These are phyloP conservation scores for Grus americana DNA, from an alignment of 2,113 vertebrate species.

Conservation along the genomic window DNA sequence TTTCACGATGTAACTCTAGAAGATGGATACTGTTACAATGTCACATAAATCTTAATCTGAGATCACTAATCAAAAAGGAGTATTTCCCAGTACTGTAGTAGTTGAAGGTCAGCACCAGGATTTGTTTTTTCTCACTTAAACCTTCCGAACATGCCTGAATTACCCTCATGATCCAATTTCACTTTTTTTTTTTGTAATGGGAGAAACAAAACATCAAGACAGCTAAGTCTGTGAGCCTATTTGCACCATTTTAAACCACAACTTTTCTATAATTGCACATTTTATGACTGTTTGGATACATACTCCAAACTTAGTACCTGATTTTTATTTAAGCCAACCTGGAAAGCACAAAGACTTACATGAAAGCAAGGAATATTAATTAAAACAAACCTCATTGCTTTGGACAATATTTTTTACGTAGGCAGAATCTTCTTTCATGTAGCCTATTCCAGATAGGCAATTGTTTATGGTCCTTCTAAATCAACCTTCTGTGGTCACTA, in stretches of 20 bases:
- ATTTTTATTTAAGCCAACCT: not conserved
- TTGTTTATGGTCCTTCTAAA: fast-evolving
- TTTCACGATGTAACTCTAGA: fast-evolving
- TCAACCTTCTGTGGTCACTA: not conserved
- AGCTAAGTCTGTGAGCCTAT: not conserved
- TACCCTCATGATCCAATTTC: not conserved
- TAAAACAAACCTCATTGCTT: not conserved
- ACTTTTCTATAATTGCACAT: not conserved
- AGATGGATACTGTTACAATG: not conserved
- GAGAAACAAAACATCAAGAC: not conserved
- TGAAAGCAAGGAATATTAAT: not conserved
- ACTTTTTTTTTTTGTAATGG: not conserved
- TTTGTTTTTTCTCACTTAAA: fast-evolving
- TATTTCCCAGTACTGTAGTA: not conserved
- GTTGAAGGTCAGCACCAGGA: not conserved
- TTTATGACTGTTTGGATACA: not conserved
- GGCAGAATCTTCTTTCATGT: not conserved
- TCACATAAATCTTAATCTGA: not conserved
- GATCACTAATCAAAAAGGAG: not conserved
- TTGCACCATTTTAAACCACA: not conserved
- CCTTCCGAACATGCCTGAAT: not conserved
- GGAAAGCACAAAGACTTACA: not conserved
- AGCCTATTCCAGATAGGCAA: not conserved
- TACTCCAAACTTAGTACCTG: not conserved
- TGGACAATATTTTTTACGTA: fast-evolving